A percentile compares a stretch with the other conserved stretches of the same genome.
Conservation (phyloP, 2,113 vertebrate species). For the Paradoxurus hermaphroditus region DNA sequence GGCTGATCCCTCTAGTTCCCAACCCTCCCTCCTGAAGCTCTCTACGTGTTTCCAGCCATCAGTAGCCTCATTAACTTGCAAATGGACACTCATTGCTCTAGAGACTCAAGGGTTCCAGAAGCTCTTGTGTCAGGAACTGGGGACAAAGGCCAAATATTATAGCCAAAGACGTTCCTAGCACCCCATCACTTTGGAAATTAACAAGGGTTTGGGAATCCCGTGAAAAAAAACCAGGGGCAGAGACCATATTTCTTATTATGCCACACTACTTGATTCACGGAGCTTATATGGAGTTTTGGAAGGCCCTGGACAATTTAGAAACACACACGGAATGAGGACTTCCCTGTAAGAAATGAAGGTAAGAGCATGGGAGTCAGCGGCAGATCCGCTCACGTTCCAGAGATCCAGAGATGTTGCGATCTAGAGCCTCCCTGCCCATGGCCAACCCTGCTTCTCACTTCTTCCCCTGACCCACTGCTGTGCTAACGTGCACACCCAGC, state of each 20-base stretch:
- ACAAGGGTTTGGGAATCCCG: neutral
- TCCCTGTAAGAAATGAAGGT: neutral
- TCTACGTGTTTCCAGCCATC: neutral
- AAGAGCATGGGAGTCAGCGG: neutral
- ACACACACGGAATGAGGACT: neutral
- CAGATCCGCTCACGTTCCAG: neutral
- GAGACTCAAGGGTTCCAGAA: neutral
- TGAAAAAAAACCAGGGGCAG: neutral
- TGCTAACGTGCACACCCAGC: fast-evolving
- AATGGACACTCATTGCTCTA: neutral
- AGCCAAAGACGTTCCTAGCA: neutral
- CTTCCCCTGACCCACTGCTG: fast-evolving
- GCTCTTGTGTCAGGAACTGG: neutral
- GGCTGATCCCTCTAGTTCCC: no score
- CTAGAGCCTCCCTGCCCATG: fast-evolving
- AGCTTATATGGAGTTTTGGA: neutral
- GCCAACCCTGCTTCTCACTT: fast-evolving
- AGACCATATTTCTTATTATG: neutral
- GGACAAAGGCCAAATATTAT: neutral
- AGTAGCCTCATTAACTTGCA: neutral
- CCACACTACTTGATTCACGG: neutral
- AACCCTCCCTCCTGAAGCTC: neutral
- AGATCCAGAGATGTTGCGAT: neutral
- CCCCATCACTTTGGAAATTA: neutral
- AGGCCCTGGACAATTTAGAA: neutral